phyloP scores from a whole-genome alignment of 1,140 invertebrate species.

The Diabrotica undecimpunctata region DNA sequence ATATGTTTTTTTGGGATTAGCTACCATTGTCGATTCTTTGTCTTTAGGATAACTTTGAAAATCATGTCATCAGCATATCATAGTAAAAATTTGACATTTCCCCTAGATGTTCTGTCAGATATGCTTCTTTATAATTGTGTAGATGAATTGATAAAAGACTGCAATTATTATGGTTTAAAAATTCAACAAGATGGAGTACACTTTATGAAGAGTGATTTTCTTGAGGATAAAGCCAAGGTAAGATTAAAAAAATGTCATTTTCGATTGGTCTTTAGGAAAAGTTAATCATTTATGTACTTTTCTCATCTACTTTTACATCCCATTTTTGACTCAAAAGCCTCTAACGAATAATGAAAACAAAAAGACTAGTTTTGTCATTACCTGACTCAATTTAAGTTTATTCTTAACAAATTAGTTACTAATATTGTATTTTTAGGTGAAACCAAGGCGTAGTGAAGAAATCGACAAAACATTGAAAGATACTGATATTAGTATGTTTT shows the following conservation, averaged over 20 bases:
- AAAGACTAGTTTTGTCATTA: too few species aligned
- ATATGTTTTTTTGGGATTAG: neutral
- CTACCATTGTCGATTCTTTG: constrained; percentile 21
- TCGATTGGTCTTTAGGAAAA: too few species aligned
- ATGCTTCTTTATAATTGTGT: constrained; percentile 42
- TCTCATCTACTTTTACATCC: too few species aligned
- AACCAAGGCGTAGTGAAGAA: too few species aligned
- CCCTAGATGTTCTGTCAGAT: constrained; percentile 39
- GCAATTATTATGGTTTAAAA: constrained; percentile 28
- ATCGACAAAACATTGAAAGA: too few species aligned
- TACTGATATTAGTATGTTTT: too few species aligned
- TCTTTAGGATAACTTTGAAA: constrained; percentile 50
- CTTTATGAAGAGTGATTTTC: constrained; percentile 29
- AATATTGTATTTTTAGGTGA: too few species aligned
- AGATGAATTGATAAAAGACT: constrained; percentile 31
- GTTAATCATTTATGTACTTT: too few species aligned
- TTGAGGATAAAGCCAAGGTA: constrained; percentile 17
- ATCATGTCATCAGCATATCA: constrained; percentile 55
- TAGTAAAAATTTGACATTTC: constrained; percentile 52
- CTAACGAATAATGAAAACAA: too few species aligned
- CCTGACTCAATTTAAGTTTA: too few species aligned
- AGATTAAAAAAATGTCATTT: constrained; percentile 8
- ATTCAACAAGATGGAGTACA: constrained; percentile 18
- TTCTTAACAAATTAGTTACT: too few species aligned
- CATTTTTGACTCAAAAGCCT: too few species aligned